Evolutionary conservation across 2,797 vertebrate species (phyloP).

Genomic region (Taenioides sp.): DNA sequence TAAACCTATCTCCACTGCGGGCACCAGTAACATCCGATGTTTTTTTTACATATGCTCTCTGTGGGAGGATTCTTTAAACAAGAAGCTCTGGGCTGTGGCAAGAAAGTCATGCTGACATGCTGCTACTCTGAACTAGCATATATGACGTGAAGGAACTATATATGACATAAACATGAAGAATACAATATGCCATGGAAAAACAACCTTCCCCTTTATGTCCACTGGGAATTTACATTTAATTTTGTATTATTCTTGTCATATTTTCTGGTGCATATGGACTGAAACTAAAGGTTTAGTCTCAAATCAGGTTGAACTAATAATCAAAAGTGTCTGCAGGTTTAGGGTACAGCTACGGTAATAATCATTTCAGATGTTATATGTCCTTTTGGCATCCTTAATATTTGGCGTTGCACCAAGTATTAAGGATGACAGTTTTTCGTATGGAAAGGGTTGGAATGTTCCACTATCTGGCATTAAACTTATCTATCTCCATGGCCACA

Average conservation of each 20-base stretch:
- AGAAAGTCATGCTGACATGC: constrained; percentile 15
- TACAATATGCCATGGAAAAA: not conserved
- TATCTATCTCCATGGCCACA: too few relatives aligned
- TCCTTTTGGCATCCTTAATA: not conserved
- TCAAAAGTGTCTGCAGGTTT: not conserved
- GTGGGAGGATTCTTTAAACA: constrained; percentile 20
- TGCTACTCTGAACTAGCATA: not conserved
- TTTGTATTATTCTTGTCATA: constrained; percentile 1
- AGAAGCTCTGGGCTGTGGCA: constrained; percentile 10
- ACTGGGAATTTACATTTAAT: constrained; percentile 8
- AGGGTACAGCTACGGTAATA: too few relatives aligned
- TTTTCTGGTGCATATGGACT: not conserved
- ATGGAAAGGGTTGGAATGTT: too few relatives aligned
- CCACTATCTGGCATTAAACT: too few relatives aligned
- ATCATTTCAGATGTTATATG: not conserved
- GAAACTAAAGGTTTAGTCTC: constrained; percentile 8
- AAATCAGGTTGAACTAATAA: constrained; percentile 7
- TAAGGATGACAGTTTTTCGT: too few relatives aligned
- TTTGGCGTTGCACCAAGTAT: too few relatives aligned
- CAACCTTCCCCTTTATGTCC: constrained; percentile 8
- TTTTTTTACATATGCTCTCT: constrained; percentile 38
- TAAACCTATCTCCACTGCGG: constrained; percentile 2
- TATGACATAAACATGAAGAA: not conserved
- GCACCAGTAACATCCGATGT: constrained; percentile 23
- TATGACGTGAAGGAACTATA: not conserved